Base-by-base conservation (phyloP, 2,113 vertebrate genomes). In the Blennius ocellaris region DNA sequence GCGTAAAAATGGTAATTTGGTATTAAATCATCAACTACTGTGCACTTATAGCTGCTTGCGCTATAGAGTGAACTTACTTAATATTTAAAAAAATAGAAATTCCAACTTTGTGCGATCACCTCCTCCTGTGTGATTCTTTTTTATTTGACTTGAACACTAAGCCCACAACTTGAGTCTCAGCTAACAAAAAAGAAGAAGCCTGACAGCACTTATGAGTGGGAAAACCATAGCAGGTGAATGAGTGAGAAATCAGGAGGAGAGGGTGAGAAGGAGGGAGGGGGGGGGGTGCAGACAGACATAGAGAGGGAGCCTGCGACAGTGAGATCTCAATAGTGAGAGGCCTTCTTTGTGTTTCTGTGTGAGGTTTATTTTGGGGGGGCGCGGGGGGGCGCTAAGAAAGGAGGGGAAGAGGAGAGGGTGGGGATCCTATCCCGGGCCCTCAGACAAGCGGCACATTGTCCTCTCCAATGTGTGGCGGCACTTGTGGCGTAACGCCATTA, bases 281-380 rank as follows among this genome's bases (percentile, higher is more conserved):
- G 43, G 47, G 59, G 72, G 30, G 63, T 71, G 40, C 49, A 85
- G 84, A 82, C 76, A 82, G 82, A 87, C 77, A 53, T 67, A 76
- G 73, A 90, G 85, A 84, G 82, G 82, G 70, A 80, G 86, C 54
- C 82, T 76, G 88, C 81, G 81, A 91, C 89, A 89, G 88, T 91
- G 90, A 92, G 88, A 86, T 91, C 90, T 92, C 90, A 92, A 92
- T 91, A 92, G 91, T 91, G 85, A 90, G 91, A 88, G 85, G 83
- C 80, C 89, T 83, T 87, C 90, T 93, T 92, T 92, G 90, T 93
- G 84, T 87, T 87, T 55, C 78, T 82, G 78, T 90, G 86, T 88
- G 87, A 92, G 91, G 90, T 91, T 92, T 92, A 84, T 88, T 91
- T 92, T 90, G 78, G 83, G 84, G 84, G 87, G 88, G 78, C 44